Conservation (phyloP, 1,140 invertebrate species). For the Myzus persicae region DNA sequence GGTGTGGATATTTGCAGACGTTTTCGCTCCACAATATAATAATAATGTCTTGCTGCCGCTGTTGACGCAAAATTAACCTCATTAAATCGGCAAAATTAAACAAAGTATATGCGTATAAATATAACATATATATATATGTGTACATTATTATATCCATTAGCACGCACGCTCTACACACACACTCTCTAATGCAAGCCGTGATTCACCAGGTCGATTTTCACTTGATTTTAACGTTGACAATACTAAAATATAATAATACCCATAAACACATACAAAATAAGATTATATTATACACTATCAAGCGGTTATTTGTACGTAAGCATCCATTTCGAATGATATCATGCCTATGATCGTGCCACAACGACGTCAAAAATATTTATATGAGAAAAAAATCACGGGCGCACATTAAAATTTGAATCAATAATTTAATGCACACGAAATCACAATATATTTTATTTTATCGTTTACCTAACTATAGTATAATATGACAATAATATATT, state of each 20-base stretch:
- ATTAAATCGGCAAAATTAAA: not conserved
- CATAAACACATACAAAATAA: not conserved
- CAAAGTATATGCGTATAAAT: not conserved
- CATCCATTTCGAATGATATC: not conserved
- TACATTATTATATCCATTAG: not conserved
- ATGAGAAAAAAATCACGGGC: not conserved
- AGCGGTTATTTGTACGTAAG: not conserved
- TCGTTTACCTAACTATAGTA: not conserved
- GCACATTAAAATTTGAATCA: not conserved
- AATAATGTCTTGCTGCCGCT: not conserved
- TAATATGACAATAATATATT: not conserved
- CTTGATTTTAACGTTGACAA: not conserved
- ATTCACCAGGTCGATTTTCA: not conserved
- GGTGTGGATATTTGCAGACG: not conserved
- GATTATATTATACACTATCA: not conserved
- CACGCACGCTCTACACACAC: not conserved
- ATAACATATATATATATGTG: too few relatives aligned
- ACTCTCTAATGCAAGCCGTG: not conserved
- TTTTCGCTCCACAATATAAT: not conserved
- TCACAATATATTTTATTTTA: not conserved
- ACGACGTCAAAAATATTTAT: not conserved
- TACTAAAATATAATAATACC: not conserved
- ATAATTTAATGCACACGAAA: not conserved
- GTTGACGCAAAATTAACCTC: not conserved
- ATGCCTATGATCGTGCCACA: not conserved